Evolutionary conservation across 2,888 invertebrate species (phyloP), one percentile per base, ranked within the genome.

Genomic region (Yponomeuta plumbellus): DNA sequence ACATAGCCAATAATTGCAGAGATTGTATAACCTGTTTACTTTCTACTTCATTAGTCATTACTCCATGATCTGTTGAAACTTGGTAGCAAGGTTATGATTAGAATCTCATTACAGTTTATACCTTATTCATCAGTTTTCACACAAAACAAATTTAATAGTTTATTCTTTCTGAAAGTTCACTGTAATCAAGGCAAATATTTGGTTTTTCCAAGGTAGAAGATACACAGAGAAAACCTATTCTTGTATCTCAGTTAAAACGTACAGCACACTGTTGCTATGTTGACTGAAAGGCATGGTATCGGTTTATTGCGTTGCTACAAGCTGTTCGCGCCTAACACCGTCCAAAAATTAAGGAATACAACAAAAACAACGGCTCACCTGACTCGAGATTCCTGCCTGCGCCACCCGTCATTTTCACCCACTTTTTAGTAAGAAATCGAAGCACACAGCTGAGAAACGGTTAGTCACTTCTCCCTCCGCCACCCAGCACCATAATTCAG

Each of bases 401-500:
- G 76, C 85, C 88, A 77, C 87, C 88, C 68, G 88, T 89, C 90
- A 90, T 90, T 74, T 72, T 85, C 76, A 26, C 69, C 34, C 23
- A 61, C 62, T 61, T 52, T 57, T 40, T 59, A 64, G 22, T 57
- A 21, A 66, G 56, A 26, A 57, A 44, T 63, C 20, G 17, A 75
- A 71, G 74, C 69, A 75, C 72, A 76, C 73, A 71, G 73, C 76
- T 83, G 79, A 81, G 81, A 78, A 70, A 75, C 76, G 73, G 76
- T 75, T 75, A 75, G 76, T 78, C 82, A 78, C 81, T 85, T 74
- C 75, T 76, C 74, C 80, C 80, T 83, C 85, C 81, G 80, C 80
- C 75, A 76, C 76, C 79, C 84, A 83, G 84, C 88, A 86, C 83
- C 85, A 84, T 78, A 82, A 85, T 88, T 87, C 88, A 88, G 83